These are phyloP conservation scores for Perodicticus potto DNA, from an alignment of 2,797 vertebrate genomes.

Conservation along the genomic window DNA sequence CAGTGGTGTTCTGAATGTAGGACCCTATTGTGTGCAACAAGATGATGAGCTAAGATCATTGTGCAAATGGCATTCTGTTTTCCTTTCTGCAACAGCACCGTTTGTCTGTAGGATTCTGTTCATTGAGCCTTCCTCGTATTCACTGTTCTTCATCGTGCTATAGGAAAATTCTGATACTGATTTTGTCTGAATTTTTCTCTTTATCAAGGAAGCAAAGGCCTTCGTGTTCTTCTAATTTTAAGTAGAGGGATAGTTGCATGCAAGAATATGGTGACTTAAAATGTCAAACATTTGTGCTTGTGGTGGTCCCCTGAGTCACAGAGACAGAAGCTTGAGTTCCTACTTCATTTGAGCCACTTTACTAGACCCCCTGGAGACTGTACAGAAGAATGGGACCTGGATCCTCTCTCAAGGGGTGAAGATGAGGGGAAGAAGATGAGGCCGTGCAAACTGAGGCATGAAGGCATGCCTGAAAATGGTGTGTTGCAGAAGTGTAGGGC, in stretches of 20 bases:
- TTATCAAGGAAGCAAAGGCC: neutral
- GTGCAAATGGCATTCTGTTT: neutral
- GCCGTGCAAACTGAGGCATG: fast-evolving
- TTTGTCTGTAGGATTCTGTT: neutral
- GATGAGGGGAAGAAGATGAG: neutral
- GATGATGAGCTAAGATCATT: neutral
- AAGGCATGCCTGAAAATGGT: neutral
- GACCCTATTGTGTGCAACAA: neutral
- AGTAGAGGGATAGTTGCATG: neutral
- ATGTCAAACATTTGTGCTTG: neutral
- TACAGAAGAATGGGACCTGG: neutral
- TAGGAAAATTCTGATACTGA: neutral
- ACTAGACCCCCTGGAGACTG: neutral
- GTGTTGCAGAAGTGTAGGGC: neutral
- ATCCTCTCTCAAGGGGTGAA: neutral
- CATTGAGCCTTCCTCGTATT: neutral
- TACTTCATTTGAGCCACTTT: neutral
- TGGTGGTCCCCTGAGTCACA: neutral
- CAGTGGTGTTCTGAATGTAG: neutral
- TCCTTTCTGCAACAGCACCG: neutral
- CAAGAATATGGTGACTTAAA: neutral
- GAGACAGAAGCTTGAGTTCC: neutral
- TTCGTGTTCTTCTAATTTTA: slow-evolving; percentile 3
- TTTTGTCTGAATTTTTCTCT: slow-evolving; percentile 4
- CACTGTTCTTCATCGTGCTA: neutral